These are phyloP conservation scores for Philonicus albiceps DNA, from an alignment of 2,888 invertebrate genomes.

Conservation along the genomic window DNA sequence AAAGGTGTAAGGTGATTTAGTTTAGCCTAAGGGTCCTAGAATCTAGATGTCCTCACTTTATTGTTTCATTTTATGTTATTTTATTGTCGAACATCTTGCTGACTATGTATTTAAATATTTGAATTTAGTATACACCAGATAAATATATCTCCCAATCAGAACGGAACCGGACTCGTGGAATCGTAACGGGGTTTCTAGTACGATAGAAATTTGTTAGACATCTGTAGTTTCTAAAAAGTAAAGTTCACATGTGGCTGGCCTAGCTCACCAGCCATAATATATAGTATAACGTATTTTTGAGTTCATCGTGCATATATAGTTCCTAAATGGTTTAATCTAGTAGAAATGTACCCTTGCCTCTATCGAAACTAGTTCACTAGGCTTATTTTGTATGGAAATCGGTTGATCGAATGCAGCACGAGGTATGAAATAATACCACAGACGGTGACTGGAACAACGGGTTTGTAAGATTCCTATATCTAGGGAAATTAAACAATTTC, in stretches of 20 bases:
- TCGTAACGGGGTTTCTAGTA: not conserved
- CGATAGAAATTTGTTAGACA: not conserved
- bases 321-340: not conserved
- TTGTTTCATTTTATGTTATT: too few relatives aligned
- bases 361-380: not conserved
- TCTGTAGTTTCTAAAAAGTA: not conserved
- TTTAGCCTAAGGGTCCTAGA: not conserved
- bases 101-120: not conserved
- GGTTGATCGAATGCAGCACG: not conserved
- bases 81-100: too few relatives aligned
- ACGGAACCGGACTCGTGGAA: not conserved
- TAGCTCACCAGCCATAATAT: not conserved
- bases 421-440: not conserved
- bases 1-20: not conserved
- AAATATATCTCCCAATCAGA: not conserved
- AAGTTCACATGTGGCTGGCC: not conserved
- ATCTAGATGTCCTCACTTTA: not conserved
- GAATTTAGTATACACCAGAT: not conserved
- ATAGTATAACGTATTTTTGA: not conserved
- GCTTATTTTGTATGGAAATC: not conserved
- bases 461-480: not conserved
- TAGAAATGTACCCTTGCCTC: not conserved
- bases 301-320: not conserved
- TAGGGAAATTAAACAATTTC: not conserved
- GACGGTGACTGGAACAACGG: not conserved